Conservation (phyloP, 2,888 invertebrate species). For the Troides aeacus region DNA sequence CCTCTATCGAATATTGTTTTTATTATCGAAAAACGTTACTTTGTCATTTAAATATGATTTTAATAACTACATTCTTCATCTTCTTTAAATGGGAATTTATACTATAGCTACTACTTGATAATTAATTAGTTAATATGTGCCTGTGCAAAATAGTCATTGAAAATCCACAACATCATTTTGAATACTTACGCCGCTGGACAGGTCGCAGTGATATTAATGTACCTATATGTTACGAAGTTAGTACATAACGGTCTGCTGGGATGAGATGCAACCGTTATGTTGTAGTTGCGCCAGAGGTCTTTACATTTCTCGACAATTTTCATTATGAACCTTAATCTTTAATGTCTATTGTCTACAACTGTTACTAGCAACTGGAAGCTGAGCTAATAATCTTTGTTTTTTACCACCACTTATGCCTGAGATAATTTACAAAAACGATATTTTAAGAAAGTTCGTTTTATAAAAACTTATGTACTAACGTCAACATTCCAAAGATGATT, state of each 20-base stretch:
- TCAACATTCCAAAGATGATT: not conserved
- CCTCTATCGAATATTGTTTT: no score
- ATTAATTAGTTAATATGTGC: no score
- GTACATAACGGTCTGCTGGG: constrained; percentile 18
- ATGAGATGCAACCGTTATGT: constrained; percentile 17
- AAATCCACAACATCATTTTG: not conserved
- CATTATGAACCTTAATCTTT: constrained; percentile 22
- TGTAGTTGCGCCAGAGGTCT: constrained; percentile 17
- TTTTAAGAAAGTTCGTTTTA: not conserved
- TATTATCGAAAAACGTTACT: no score
- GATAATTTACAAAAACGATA: no score
- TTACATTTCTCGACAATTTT: constrained; percentile 9
- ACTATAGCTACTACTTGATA: no score
- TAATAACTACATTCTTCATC: no score
- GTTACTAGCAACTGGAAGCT: not conserved
- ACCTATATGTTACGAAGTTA: constrained; percentile 21
- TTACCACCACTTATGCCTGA: no score
- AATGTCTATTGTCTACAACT: constrained; percentile 20
- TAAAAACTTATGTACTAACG: not conserved
- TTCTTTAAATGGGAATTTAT: no score
- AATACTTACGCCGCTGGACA: constrained; percentile 9
- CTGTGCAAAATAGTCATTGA: not conserved
- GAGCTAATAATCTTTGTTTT: constrained; percentile 17
- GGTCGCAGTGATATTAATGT: constrained; percentile 5
- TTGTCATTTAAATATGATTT: no score